A percentile compares a stretch with the other conserved stretches of the same genome.
phyloP scores from a whole-genome alignment of 92 coral and sea anemone genomes.

The Ricordea florida region DNA sequence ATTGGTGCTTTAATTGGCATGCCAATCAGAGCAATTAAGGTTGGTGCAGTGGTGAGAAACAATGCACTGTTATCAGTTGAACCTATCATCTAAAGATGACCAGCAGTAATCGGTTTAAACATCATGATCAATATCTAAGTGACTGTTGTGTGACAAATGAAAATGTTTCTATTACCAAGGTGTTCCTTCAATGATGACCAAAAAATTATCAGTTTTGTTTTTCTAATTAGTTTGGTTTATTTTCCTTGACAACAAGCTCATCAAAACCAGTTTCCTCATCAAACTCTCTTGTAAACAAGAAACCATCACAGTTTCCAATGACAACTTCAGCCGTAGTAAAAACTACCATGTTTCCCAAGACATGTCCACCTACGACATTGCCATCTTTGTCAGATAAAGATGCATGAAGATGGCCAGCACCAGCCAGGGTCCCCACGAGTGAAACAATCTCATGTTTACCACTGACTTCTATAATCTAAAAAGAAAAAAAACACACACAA shows the following conservation, averaged over 20 bases:
- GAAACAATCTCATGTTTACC: conserved; percentile 90
- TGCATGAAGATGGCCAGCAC: conserved; percentile 80
- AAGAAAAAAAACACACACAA: no score
- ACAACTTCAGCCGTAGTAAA: conserved; percentile 94
- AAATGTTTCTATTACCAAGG: no score
- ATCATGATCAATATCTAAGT: no score
- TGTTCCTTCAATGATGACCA: neutral
- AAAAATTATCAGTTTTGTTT: neutral
- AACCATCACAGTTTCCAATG: conserved; percentile 74
- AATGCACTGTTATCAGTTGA: no score
- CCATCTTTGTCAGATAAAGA: conserved; percentile 85
- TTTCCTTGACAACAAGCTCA: conserved; percentile 62
- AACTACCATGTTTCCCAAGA: conserved; percentile 83
- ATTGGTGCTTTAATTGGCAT: no score
- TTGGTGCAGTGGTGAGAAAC: no score
- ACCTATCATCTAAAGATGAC: no score
- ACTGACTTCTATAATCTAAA: conserved; percentile 52
- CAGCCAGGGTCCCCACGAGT: conserved; percentile 86
- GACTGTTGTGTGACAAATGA: no score
- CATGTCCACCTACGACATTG: conserved; percentile 83
- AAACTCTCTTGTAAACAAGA: conserved; percentile 61
- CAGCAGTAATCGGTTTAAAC: no score
- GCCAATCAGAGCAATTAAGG: no score
- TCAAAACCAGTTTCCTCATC: conserved; percentile 77
- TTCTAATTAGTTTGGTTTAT: neutral